Evolutionary conservation across 2,888 invertebrate genomes (phyloP), one percentile per base, ranked within the genome.

Genomic region (Eurytoma adleriae): DNA sequence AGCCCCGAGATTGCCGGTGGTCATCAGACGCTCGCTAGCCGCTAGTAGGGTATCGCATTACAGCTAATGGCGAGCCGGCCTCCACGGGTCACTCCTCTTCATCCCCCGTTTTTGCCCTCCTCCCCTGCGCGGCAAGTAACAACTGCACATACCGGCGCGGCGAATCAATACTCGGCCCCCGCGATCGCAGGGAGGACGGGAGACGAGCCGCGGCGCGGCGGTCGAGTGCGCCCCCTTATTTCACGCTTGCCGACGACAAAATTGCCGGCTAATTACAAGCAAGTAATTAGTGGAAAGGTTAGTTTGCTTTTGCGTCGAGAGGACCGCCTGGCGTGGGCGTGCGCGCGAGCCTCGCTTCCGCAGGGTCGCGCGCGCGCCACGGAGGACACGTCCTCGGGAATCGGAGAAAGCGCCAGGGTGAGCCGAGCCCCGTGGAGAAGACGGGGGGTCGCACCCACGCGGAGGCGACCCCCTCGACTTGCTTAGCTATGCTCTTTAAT

Each of bases 221-320:
- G 68, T 62, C 71, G 59, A 75, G 61, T 75, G 75, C 54, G 78
- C 76, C 83, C 80, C 86, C 84, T 85, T 84, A 86, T 87, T 87
- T 86, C 85, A 86, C 85, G 86, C 85, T 86, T 82, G 78, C 79
- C 83, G 79, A 81, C 82, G 82, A 73, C 84, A 83, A 85, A 85
- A 87, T 86, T 85, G 84, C 80, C 83, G 84, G 84, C 85, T 87
- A 87, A 86, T 86, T 87, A 86, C 85, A 82, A 84, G 82, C 83
- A 72, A 85, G 85, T 86, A 86, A 87, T 87, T 85, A 86, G 85
- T 84, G 82, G 84, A 85, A 85, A 86, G 82, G 86, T 84, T 86
- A 84, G 85, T 86, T 86, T 85, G 85, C 85, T 86, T 85, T 86
- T 85, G 86, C 84, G 85, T 85, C 84, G 84, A 2, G 1, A 2